Base-by-base conservation (phyloP, 2,888 invertebrate species). In the Lottia scabra region DNA sequence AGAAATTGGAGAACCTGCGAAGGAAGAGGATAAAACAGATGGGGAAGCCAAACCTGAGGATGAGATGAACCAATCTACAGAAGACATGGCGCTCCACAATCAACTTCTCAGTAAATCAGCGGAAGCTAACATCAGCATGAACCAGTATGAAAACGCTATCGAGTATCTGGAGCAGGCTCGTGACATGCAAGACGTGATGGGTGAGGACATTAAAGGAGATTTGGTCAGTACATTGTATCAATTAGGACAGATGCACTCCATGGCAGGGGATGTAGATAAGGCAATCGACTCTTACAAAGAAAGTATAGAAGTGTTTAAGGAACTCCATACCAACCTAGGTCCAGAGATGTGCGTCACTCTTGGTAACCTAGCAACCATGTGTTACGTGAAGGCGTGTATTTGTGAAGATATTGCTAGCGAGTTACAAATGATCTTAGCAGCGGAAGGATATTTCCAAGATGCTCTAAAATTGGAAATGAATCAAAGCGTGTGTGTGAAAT, bases 271-370 rank as follows among this genome's bases (percentile, higher is more conserved):
- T 76, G 83, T 88, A 0, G 86, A 88, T 74, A 84, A 85, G 74
- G 87, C 89, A 30, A 87, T 89, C 48, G 88, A 87, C 46, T 87
- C 88, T 5, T 88, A 86, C 78, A 83, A 81, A 19, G 88, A 89
- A 66, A 84, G 86, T 75, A 72, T 88, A 16, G 88, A 89, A 44
- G 84, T 87, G 26, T 86, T 78, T 69, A 75, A 82, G 56, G 88
- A 88, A 75, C 79, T 85, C 27, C 84, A 86, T 73, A 84, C 83
- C 6, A 68, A 82, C 38, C 78, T 86, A 19, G 86, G 84, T n/a
- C 83, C 85, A 12, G 87, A 87, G 44, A 84, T 88, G 82, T 85
- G 85, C 43, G 77, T 81, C 23, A 85, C 85, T 0, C 77, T 88
- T 48, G 85, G 87, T 19, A 86, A 85, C 70, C 80, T 89, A 46